Percentiles rank a stretch among this genome's conserved stretches.
Conservation (phyloP, 2,888 invertebrate species). For the Sclerodermus sp. region DNA sequence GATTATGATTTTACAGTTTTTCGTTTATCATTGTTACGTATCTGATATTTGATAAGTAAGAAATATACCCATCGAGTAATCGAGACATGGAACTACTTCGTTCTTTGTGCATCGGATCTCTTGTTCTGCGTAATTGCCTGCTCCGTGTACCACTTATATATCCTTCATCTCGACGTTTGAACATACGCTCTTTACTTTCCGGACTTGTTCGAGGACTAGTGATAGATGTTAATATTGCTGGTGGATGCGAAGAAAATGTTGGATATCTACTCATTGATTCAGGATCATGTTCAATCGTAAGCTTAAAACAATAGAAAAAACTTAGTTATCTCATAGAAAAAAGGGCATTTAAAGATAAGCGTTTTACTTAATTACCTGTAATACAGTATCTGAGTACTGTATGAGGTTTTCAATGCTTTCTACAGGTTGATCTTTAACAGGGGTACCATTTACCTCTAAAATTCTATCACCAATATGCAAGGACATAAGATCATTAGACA, state of each 20-base stretch:
- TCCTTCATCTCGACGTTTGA: constrained; percentile 65
- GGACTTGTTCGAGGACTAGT: constrained; percentile 50
- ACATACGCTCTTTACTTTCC: constrained; percentile 60
- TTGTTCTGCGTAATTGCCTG: constrained; percentile 63
- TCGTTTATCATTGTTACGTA: too few species aligned
- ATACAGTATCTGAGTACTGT: constrained; percentile 70
- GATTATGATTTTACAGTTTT: background rate
- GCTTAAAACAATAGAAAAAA: constrained; percentile 59
- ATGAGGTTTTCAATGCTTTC: constrained; percentile 78
- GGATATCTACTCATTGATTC: constrained; percentile 67
- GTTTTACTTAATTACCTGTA: constrained; percentile 65
- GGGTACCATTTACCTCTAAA: constrained; percentile 89
- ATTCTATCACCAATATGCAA: constrained; percentile 91
- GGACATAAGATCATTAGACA: constrained; percentile 79
- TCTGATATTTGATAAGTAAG: background rate
- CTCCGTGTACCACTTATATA: constrained; percentile 67
- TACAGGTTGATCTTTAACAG: constrained; percentile 77
- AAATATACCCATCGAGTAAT: constrained; percentile 70
- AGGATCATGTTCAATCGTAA: constrained; percentile 90
- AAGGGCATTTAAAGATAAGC: too few species aligned
- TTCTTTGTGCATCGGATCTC: constrained; percentile 71
- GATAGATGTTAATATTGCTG: constrained; percentile 57
- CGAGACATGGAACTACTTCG: constrained; percentile 85
- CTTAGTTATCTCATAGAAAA: too few species aligned
- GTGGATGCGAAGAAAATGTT: constrained; percentile 55